phyloP scores from a whole-genome alignment of 2,888 invertebrate species.

The Netelia inedita region DNA sequence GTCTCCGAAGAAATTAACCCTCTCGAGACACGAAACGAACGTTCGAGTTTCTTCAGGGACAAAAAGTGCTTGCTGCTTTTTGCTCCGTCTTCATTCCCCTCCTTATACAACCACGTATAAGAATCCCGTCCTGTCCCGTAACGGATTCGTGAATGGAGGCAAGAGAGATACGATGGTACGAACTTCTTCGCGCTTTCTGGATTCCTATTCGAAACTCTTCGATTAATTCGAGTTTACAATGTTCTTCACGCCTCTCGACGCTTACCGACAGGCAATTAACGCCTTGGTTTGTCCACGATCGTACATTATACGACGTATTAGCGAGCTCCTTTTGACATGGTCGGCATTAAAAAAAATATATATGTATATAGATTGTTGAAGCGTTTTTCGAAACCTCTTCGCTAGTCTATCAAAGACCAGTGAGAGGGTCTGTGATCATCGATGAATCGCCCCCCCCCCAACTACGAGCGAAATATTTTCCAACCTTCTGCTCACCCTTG shows the following conservation, averaged over 20 bases:
- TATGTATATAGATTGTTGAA: no score
- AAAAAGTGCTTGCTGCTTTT: slow-evolving; percentile 1
- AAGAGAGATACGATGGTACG: slow-evolving; percentile 7
- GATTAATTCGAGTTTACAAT: slow-evolving; percentile 83
- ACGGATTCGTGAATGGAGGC: not conserved
- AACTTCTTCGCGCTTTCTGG: slow-evolving; percentile 72
- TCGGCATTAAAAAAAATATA: not conserved
- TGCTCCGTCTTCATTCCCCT: slow-evolving; percentile 7
- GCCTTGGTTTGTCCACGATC: slow-evolving; percentile 63
- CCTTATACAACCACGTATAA: not conserved
- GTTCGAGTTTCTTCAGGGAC: slow-evolving; percentile 15
- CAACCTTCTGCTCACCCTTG: not conserved
- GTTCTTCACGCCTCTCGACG: slow-evolving; percentile 80
- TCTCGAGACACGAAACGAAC: slow-evolving; percentile 70
- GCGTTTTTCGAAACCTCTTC: not conserved
- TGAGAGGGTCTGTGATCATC: slow-evolving; percentile 41
- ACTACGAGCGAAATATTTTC: not conserved
- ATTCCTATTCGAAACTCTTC: slow-evolving; percentile 77
- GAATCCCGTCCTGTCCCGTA: no score
- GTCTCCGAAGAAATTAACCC: slow-evolving; percentile 76
- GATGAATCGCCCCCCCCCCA: slow-evolving; percentile 1
- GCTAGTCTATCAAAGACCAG: not conserved
- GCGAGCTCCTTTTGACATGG: not conserved
- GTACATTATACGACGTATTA: slow-evolving; percentile 34
- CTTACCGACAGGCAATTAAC: slow-evolving; percentile 78